Conservation (phyloP, 2,797 vertebrate species). For the Enteromius trimaculatus region DNA sequence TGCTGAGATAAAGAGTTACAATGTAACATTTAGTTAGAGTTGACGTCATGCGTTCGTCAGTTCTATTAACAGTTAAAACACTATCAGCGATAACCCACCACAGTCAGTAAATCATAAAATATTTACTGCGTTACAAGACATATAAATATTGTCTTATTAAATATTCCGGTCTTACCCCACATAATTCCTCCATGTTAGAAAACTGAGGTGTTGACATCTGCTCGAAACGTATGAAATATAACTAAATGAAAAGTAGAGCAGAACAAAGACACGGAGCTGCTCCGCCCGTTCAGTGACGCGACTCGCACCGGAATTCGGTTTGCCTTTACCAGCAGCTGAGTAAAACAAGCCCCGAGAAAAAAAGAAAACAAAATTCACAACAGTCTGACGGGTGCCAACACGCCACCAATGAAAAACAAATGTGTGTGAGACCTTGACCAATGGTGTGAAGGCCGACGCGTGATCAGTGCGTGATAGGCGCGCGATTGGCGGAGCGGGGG, state of each 20-base stretch:
- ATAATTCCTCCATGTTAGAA: slow-evolving; percentile 70
- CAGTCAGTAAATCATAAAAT: background rate
- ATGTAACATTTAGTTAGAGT: background rate
- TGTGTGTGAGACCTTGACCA: slow-evolving; percentile 73
- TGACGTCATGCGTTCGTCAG: background rate
- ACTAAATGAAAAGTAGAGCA: slow-evolving; percentile 66
- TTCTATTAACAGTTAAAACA: background rate
- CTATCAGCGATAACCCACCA: background rate
- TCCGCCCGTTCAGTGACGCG: slow-evolving; percentile 62
- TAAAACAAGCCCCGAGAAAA: slow-evolving; percentile 75
- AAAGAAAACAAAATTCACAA: slow-evolving; percentile 85
- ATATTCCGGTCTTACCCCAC: slow-evolving; percentile 70
- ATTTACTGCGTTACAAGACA: no score
- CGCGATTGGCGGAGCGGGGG: slow-evolving; percentile 82
- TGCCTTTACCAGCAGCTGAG: slow-evolving; percentile 79
- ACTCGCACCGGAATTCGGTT: slow-evolving; percentile 66
- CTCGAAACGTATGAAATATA: slow-evolving; percentile 44
- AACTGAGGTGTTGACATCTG: slow-evolving; percentile 71
- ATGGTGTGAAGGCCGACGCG: slow-evolving; percentile 77
- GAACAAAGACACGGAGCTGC: slow-evolving; percentile 75
- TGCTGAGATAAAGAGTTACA: background rate
- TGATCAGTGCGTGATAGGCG: slow-evolving; percentile 87
- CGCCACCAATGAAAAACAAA: slow-evolving; percentile 77
- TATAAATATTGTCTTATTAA: slow-evolving; percentile 34
- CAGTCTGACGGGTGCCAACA: slow-evolving; percentile 76